Conservation (phyloP, 64 coral and sea anemone species). For the Montipora foliosa region DNA sequence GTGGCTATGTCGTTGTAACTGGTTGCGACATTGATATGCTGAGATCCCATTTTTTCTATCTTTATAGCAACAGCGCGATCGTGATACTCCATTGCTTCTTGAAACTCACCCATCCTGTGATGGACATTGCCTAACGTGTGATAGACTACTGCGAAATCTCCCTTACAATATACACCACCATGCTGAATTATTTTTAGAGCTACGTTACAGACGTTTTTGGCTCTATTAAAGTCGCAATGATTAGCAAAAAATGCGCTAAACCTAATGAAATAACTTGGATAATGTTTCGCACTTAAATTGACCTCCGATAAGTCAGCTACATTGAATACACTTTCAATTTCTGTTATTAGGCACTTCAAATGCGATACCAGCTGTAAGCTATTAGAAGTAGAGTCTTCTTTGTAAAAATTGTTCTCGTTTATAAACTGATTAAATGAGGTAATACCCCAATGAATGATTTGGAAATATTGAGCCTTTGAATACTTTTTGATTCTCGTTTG, state of each 20-base stretch:
- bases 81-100: too few species aligned
- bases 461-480: neutral
- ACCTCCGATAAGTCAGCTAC: neutral
- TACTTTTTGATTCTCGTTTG: neutral
- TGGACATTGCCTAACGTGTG: neutral
- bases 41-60: too few species aligned
- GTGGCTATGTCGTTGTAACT: too few species aligned
- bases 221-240: neutral
- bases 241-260: neutral
- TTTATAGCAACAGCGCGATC: too few species aligned
- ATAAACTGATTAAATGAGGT: neutral
- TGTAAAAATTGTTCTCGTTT: rapidly evolving
- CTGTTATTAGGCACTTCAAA: neutral
- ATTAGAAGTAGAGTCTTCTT: neutral
- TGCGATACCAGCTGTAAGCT: neutral
- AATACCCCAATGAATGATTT: neutral
- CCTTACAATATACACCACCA: neutral
- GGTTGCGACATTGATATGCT: too few species aligned
- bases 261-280: neutral
- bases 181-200: neutral
- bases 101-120: neutral
- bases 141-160: neutral
- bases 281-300: neutral
- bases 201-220: neutral
- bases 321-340: neutral